These are phyloP conservation scores for Blennius ocellaris DNA, from an alignment of 2,113 vertebrate genomes.

Conservation along the genomic window DNA sequence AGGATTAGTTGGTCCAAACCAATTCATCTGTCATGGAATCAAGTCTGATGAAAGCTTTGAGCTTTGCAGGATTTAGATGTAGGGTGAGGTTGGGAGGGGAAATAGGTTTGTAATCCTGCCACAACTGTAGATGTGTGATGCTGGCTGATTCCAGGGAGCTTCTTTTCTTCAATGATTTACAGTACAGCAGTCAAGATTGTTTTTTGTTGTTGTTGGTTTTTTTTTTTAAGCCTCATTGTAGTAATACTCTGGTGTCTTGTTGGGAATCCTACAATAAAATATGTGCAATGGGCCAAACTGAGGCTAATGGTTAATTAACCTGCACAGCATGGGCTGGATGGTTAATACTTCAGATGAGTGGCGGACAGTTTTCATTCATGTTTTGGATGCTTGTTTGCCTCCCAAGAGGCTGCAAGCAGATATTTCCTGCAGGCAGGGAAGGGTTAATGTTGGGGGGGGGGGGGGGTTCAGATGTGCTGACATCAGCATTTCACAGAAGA, in stretches of 20 bases:
- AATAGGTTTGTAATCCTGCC: constrained; percentile 72
- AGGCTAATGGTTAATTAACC: constrained; percentile 26
- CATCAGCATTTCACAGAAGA: constrained; percentile 59
- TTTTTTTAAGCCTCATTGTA: no score
- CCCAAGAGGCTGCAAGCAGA: constrained; percentile 10
- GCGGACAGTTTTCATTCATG: constrained; percentile 26
- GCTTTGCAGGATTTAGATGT: constrained; percentile 74
- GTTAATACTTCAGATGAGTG: constrained; percentile 6
- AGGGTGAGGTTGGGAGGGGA: constrained; percentile 28
- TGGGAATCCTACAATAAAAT: not conserved
- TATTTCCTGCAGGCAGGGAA: not conserved
- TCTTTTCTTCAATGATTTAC: constrained; percentile 30
- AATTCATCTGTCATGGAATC: constrained; percentile 78
- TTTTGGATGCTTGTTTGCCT: constrained; percentile 8
- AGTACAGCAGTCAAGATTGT: not conserved
- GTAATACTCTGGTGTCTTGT: not conserved
- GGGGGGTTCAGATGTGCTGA: constrained; percentile 51
- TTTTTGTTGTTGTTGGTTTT: not conserved
- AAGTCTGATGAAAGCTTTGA: constrained; percentile 76
- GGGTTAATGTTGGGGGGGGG: constrained; percentile 46
- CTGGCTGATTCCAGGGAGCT: constrained; percentile 22
- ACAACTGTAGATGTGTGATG: constrained; percentile 38
- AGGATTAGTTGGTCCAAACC: constrained; percentile 79
- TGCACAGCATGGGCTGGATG: constrained; percentile 17
- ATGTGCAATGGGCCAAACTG: not conserved